Percentiles rank a stretch among this genome's conserved stretches.
Conservation (phyloP, 2,888 invertebrate species). For the Lysandra bellargus region DNA sequence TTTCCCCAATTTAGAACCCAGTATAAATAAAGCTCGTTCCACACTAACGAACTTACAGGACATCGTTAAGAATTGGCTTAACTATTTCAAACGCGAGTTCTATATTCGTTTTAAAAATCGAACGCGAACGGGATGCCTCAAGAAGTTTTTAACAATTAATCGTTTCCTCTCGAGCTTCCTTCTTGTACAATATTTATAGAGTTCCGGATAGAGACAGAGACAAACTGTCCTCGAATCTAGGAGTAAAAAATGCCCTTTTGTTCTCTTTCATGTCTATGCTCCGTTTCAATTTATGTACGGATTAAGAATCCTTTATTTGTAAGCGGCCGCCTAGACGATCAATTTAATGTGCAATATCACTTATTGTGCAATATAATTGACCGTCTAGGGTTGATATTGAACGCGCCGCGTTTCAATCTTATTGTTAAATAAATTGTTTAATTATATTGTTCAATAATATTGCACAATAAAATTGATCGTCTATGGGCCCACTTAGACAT, state of each 20-base stretch:
- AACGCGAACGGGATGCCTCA: slow-evolving; percentile 45
- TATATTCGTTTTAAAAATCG: slow-evolving; percentile 47
- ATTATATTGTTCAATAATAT: too few relatives aligned
- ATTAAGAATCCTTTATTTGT: too few relatives aligned
- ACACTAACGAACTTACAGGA: slow-evolving; percentile 43
- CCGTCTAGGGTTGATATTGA: too few relatives aligned
- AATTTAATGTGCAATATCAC: too few relatives aligned
- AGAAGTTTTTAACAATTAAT: slow-evolving; percentile 50
- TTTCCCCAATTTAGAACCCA: too few relatives aligned
- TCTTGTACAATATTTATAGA: slow-evolving; percentile 34
- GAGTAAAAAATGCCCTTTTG: slow-evolving; percentile 1
- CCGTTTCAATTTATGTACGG: neutral
- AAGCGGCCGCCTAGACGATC: too few relatives aligned
- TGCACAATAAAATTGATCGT: too few relatives aligned
- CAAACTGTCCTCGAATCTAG: neutral
- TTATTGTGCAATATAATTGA: too few relatives aligned
- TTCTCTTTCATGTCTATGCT: slow-evolving; percentile 26
- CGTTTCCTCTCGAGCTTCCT: slow-evolving; percentile 50
- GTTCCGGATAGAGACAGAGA: slow-evolving; percentile 31
- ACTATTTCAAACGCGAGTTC: slow-evolving; percentile 49
- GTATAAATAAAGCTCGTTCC: slow-evolving; percentile 37
- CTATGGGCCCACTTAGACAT: too few relatives aligned
- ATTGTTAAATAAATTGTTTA: too few relatives aligned
- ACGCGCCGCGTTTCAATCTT: too few relatives aligned
- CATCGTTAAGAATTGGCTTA: slow-evolving; percentile 50